These are phyloP conservation scores for Megamerina dolium DNA, from an alignment of 2,888 invertebrate species.

Conservation along the genomic window DNA sequence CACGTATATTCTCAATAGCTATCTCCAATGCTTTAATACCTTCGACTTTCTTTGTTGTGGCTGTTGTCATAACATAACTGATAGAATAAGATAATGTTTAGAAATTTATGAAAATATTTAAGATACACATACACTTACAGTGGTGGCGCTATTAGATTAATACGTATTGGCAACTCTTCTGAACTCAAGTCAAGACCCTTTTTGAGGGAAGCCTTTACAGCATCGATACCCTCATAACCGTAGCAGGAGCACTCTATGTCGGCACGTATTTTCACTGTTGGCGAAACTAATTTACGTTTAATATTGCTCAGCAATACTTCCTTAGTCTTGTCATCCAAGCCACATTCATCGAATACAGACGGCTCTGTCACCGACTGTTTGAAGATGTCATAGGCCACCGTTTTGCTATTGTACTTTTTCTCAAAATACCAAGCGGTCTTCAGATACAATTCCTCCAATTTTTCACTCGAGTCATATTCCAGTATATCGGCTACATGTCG, in stretches of 20 bases:
- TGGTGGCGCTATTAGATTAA: constrained; percentile 97
- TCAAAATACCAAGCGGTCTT: constrained; percentile 99
- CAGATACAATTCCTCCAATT: constrained; percentile 90
- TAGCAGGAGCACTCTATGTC: constrained; percentile 93
- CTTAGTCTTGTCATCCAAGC: constrained; percentile 85
- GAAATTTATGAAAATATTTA: not conserved
- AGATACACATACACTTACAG: constrained; percentile 52
- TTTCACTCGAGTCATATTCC: constrained; percentile 83
- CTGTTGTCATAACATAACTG: constrained; percentile 85
- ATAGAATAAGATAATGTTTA: constrained; percentile 37
- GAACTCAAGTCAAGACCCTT: constrained; percentile 87
- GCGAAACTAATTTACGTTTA: constrained; percentile 91
- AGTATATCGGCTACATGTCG: constrained; percentile 95
- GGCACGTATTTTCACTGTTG: constrained; percentile 91
- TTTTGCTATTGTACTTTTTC: constrained; percentile 92
- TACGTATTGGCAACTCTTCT: constrained; percentile 92
- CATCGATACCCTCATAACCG: constrained; percentile 97
- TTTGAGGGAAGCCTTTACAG: constrained; percentile 87
- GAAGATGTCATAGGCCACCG: constrained; percentile 95
- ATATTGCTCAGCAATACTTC: constrained; percentile 91
- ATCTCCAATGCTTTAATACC: constrained; percentile 84
- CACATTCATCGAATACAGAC: constrained; percentile 90
- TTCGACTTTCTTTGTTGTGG: constrained; percentile 92
- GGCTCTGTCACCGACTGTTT: constrained; percentile 97
- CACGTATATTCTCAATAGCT: constrained; percentile 82